These are phyloP conservation scores for Masticophis lateralis DNA, from an alignment of 2,797 vertebrate genomes.

Conservation along the genomic window DNA sequence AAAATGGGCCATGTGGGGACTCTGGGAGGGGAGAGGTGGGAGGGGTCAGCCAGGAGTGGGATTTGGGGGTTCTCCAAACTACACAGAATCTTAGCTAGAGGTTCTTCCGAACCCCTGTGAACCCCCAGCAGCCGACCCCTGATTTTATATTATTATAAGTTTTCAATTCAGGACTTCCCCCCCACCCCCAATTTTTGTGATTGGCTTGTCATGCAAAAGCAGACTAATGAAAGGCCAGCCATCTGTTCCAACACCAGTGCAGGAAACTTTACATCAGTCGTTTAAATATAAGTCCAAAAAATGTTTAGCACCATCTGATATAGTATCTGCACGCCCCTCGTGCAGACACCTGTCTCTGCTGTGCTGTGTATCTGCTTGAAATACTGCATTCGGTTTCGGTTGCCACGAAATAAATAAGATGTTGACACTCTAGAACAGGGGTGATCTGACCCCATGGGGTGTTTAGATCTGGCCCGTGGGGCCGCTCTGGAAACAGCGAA, in stretches of 20 bases:
- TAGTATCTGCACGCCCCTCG: neutral
- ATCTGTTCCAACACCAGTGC: neutral
- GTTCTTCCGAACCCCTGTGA: no score
- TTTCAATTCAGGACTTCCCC: no score
- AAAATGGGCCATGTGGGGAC: no score
- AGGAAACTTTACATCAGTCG: neutral
- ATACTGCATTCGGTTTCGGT: neutral
- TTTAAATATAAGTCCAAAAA: slow-evolving; percentile 20
- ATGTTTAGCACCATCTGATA: neutral
- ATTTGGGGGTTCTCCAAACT: no score
- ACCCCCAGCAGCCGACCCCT: no score
- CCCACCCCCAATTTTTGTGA: neutral
- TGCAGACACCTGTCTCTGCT: neutral
- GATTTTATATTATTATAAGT: no score
- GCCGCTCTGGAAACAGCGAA: no score
- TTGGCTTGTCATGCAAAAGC: neutral
- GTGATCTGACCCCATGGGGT: no score
- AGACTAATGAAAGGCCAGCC: neutral
- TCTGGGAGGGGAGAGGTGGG: no score
- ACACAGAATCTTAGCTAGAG: no score
- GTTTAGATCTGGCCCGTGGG: no score
- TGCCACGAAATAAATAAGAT: neutral
- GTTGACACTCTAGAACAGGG: neutral
- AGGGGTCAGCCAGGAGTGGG: no score
- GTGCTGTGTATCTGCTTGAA: neutral